Conservation (phyloP, 1,140 invertebrate species). For the Camponotus pennsylvanicus region DNA sequence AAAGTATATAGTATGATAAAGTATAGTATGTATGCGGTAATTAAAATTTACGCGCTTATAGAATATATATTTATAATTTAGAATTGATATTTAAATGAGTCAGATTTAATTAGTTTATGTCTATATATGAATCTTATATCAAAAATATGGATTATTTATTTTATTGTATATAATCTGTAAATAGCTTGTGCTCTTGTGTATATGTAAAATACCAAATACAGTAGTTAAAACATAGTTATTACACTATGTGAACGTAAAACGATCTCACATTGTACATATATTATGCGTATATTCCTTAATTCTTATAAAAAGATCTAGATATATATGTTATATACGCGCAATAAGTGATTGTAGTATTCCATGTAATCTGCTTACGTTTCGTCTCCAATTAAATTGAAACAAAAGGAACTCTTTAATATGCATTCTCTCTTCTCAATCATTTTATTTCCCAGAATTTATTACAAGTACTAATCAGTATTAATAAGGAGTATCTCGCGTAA, state of each 20-base stretch:
- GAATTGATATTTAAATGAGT: background rate
- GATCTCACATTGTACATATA: constrained; percentile 73
- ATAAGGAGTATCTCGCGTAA: background rate
- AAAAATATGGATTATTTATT: constrained; percentile 79
- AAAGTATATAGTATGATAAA: background rate
- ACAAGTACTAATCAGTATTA: background rate
- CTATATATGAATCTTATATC: constrained; percentile 31
- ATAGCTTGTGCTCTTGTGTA: constrained; percentile 67
- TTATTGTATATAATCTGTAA: constrained; percentile 81
- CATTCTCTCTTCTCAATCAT: constrained; percentile 19
- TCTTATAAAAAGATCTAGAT: constrained; percentile 35
- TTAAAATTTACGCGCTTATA: background rate
- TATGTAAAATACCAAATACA: constrained; percentile 76
- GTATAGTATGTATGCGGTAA: too few species aligned
- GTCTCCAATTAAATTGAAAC: constrained; percentile 68
- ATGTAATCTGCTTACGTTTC: constrained; percentile 70
- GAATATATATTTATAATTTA: background rate
- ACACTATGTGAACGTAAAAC: constrained; percentile 59
- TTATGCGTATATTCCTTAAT: constrained; percentile 34
- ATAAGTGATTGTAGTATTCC: constrained; percentile 66
- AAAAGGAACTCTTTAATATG: constrained; percentile 53
- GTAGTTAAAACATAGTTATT: constrained; percentile 31
- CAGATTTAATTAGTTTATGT: constrained; percentile 20
- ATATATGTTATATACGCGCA: constrained; percentile 57
- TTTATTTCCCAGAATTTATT: background rate